Evolutionary conservation across 2,888 invertebrate species (phyloP), one percentile per base, ranked within the genome.

Genomic region (Lapara coniferarum): DNA sequence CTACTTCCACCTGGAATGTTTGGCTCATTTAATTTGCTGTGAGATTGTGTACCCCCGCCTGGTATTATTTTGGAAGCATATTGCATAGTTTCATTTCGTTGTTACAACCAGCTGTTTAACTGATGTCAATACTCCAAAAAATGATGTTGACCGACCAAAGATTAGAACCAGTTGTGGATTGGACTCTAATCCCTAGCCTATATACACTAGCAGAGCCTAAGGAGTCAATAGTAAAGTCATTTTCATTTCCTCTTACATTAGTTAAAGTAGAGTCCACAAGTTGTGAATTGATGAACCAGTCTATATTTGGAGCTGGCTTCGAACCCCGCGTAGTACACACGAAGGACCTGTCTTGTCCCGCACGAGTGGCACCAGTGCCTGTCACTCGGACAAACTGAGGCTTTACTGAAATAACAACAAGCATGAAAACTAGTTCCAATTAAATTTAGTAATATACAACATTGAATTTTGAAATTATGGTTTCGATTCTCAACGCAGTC

Each of bases 251-350:
- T 12, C 69, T 68, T 75, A 92, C 93, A 86, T 92, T 87, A 66
- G 92, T 93, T 71, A 92, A 78, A n/a, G 90, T 85, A 53, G 92
- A 92, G 72, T 93, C 93, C 3, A 93, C 88, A 10, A 86, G 81
- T 70, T 92, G 90, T 2, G 93, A 92, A 81, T 96, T 97, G 76
- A 97, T 94, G 74, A 96, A 95, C 97, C 97, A 97, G 80, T 96
- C 95, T 72, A 97, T 95, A 86, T 96, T 96, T 4, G 97, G 97
- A 14, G 97, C 96, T 30, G 97, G 97, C 85, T 96, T 96, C 66
- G 97, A 97, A 52, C 97, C 97, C 86, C 96, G 95, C 56, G 97
- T 96, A 81, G 97, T 97, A 87, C 97, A 97, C 73, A 96, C 95
- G 75, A 96, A 95, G 67, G 96, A 95, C 78, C 96, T 95, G 73